A percentile compares a stretch with the other conserved stretches of the same genome.
Evolutionary conservation across 2,888 invertebrate genomes (phyloP).

Genomic region (Calameuta pallipes): DNA sequence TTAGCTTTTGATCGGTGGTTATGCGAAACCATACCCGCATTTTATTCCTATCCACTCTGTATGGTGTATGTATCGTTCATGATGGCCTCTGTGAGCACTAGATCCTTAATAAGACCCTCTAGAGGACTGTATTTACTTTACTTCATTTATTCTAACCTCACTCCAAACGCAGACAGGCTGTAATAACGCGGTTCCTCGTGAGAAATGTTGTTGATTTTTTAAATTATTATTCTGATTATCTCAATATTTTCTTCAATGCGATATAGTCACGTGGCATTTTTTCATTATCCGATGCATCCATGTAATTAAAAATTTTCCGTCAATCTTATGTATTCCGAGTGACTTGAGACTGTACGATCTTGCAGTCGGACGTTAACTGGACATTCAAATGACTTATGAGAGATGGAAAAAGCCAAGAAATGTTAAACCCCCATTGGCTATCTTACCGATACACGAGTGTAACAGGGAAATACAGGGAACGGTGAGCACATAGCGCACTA

Average conservation of each 20-base stretch:
- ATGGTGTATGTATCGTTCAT: not conserved
- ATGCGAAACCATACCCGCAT: not conserved
- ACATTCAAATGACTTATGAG: not conserved
- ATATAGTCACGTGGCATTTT: not conserved
- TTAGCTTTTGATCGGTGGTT: slow-evolving; percentile 26
- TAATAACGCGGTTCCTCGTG: not conserved
- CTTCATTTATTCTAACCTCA: not conserved
- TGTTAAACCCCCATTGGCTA: not conserved
- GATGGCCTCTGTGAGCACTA: not conserved
- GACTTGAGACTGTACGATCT: not conserved
- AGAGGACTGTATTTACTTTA: not conserved
- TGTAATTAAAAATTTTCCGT: not conserved
- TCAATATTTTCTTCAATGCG: not conserved
- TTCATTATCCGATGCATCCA: not conserved
- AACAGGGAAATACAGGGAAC: not conserved
- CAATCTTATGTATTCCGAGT: not conserved
- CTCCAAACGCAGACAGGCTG: not conserved
- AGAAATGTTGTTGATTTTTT: not conserved
- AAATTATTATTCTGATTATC: not conserved
- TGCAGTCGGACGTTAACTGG: not conserved
- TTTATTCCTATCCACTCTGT: not conserved
- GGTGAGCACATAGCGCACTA: slow-evolving; percentile 3
- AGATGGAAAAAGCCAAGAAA: not conserved
- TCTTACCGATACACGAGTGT: not conserved
- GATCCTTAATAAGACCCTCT: not conserved